These are phyloP conservation scores for Periophthalmus modestus DNA, from an alignment of 2,113 vertebrate species.

Conservation along the genomic window DNA sequence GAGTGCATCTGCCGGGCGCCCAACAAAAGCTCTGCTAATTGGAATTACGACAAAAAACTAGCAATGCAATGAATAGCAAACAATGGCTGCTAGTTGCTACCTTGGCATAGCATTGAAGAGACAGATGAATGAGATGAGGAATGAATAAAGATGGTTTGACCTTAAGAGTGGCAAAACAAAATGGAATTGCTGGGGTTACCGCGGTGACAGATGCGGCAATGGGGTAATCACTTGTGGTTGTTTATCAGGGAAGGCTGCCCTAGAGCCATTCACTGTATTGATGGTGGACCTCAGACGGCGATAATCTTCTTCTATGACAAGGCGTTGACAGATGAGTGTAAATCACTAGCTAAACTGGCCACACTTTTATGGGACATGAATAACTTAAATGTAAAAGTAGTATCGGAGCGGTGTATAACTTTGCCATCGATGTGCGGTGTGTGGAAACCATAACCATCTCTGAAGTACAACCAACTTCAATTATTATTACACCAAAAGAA, in stretches of 20 bases:
- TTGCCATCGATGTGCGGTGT: too few relatives aligned
- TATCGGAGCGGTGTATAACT: too few relatives aligned
- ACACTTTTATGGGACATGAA: not conserved
- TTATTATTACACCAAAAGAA: too few relatives aligned
- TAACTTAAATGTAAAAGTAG: not conserved
- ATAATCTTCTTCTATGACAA: constrained; percentile 42
- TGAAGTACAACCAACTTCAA: too few relatives aligned
- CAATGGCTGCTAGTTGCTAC: constrained; percentile 2
- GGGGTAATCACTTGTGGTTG: constrained; percentile 46
- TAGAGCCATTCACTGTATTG: constrained; percentile 37
- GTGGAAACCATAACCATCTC: too few relatives aligned
- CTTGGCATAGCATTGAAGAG: not conserved
- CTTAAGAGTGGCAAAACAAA: constrained; percentile 13
- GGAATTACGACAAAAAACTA: constrained; percentile 33
- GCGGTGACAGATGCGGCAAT: constrained; percentile 43
- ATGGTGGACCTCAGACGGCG: constrained; percentile 30
- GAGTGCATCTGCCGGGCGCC: constrained; percentile 44
- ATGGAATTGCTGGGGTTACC: constrained; percentile 34
- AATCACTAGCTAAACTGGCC: constrained; percentile 20
- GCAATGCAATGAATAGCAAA: constrained; percentile 19
- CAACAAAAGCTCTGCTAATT: constrained; percentile 42
- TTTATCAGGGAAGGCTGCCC: constrained; percentile 44
- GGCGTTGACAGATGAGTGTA: constrained; percentile 20
- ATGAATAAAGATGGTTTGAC: constrained; percentile 28
- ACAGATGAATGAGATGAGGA: constrained; percentile 4